phyloP scores from a whole-genome alignment of 1,140 invertebrate species.

The Tetragnatha versicolor region DNA sequence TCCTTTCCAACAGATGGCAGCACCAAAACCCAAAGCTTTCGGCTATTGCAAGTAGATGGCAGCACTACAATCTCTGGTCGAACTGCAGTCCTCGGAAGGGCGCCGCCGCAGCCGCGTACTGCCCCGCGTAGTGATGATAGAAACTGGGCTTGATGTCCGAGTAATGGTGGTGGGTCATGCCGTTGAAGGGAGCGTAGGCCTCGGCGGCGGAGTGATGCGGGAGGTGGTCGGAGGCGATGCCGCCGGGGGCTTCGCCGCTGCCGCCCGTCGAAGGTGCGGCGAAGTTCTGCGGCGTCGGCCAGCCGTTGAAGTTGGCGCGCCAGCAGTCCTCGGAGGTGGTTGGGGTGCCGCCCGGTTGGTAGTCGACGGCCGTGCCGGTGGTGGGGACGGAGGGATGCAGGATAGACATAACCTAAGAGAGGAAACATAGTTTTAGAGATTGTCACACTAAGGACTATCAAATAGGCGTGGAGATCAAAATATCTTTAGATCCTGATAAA shows the following conservation, averaged over 20 bases:
- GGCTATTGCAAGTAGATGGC: too few species aligned
- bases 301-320: conserved; percentile 41
- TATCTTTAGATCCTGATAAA: too few species aligned
- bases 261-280: neutral
- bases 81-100: neutral
- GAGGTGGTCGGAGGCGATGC: conserved; percentile 4
- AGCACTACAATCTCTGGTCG: too few species aligned
- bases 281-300: neutral
- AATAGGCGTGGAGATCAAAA: too few species aligned
- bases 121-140: conserved; percentile 49
- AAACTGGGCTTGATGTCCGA: conserved; percentile 49
- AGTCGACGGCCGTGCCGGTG: conserved; percentile 2
- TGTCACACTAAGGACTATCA: too few species aligned
- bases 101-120: conserved; percentile 44
- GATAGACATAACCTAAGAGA: conserved; percentile 35
- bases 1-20: too few species aligned
- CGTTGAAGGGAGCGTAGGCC: conserved; percentile 26
- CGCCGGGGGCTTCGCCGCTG: neutral
- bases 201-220: conserved; percentile 11
- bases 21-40: too few species aligned
- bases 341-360: neutral
- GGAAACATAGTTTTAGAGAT: too few species aligned
- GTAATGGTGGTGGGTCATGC: conserved; percentile 37
- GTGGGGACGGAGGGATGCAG: conserved; percentile 26
- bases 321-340: conserved; percentile 9